Evolutionary conservation across 2,888 invertebrate genomes (phyloP), one percentile per base, ranked within the genome.

Genomic region (Cyaniris semiargus): DNA sequence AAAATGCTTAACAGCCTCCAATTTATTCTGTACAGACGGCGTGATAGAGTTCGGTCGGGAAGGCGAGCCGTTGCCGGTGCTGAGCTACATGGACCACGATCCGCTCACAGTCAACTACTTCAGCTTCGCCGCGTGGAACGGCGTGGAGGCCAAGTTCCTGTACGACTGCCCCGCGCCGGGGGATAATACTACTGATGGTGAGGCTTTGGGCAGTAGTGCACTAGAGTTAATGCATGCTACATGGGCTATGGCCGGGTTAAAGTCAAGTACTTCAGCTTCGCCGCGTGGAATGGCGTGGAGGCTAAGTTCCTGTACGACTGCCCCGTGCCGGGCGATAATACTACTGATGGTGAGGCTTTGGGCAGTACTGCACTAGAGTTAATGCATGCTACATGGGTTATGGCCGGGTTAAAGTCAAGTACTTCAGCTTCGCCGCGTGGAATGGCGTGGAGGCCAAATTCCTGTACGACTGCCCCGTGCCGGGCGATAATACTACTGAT

Each of bases 301-400:
- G 96, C 96, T 0, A 96, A 96, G 83, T 96, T 96, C 93, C 94
- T 95, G 76, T 96, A 95, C 81, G 96, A 96, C 84, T 97, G 97
- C 82, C 94, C 94, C 6, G 81, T 87, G 70, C 88, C 90, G 0
- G 85, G 85, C 6, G 84, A 81, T 2, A 85, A 85, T 76, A 85
- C 81, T 0, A 83, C 82, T 38, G 84, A 87, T 79, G 84, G 92
- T 92, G 84, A 38, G 58, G 66, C 53, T 53, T 18, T 18, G 15
- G 5, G 53, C 15, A n/a, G n/a, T n/a, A n/a, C n/a, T n/a, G n/a
- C n/a, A n/a, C n/a, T n/a, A n/a, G n/a, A n/a, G n/a, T n/a, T n/a
- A n/a, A n/a, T n/a, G n/a, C n/a, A n/a, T n/a, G 91, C 13, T 96
- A 95, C 89, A 89, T 85, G 34, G 96, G 97, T 84, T 85, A 94